Percentiles rank a stretch among this genome's conserved stretches.
Evolutionary conservation across 2,797 vertebrate genomes (phyloP).

Genomic region (Pangasius djambal): DNA sequence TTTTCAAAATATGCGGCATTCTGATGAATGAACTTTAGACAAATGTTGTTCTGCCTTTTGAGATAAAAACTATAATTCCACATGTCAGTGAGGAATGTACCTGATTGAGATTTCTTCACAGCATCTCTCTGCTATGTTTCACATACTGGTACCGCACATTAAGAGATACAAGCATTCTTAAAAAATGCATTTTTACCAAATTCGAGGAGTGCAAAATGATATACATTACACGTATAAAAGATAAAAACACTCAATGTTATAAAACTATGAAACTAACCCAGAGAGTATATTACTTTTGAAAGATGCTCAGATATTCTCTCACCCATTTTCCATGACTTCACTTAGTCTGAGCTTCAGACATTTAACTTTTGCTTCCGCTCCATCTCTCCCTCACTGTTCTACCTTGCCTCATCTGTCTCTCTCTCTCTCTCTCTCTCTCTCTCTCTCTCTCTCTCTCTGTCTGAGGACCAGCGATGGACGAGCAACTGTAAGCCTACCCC

Average conservation of each 20-base stretch:
- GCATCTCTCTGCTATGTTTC: constrained; percentile 24
- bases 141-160: constrained; percentile 53
- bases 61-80: constrained; percentile 84
- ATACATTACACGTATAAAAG: neutral
- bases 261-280: neutral
- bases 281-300: constrained; percentile 3
- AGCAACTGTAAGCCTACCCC: constrained; percentile 85
- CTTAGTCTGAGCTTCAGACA: constrained; percentile 74
- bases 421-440: constrained; percentile 43
- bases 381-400: constrained; percentile 34
- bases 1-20: constrained; percentile 98
- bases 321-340: constrained; percentile 65
- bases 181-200: neutral
- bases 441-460: constrained; percentile 50
- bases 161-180: neutral
- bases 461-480: constrained; percentile 80
- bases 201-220: neutral
- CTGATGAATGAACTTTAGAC: constrained; percentile 99
- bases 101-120: constrained; percentile 79
- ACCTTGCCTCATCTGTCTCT: constrained; percentile 66
- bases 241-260: neutral
- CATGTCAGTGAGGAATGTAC: constrained; percentile 72
- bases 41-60: constrained; percentile 93
- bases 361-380: constrained; percentile 72
- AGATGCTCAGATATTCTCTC: constrained; percentile 67